Base-by-base conservation (phyloP, 2,797 vertebrate genomes). In the Enteromius fasciolatus region DNA sequence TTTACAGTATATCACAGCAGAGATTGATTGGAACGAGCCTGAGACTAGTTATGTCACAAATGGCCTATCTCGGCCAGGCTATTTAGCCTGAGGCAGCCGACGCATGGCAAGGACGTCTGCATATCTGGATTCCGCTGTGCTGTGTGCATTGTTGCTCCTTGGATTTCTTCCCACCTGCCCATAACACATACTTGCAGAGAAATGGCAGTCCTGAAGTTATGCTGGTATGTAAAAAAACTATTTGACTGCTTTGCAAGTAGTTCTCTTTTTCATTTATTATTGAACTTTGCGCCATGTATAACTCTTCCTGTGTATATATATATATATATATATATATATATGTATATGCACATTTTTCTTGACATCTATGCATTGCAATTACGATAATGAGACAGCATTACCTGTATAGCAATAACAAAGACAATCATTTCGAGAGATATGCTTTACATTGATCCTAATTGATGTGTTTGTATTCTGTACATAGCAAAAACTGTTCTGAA, bases 61-160 rank as follows among this genome's bases (percentile, higher is more conserved):
- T 41, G 17, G 66, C 54, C 57, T 31, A 36, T 61, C 54, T 61
- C 17, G 15, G 66, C n/a, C 57, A 44, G 67, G 57, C 75, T 77
- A 31, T 76, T 67, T 59, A 76, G 73, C 83, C 79, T 48, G 50
- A 46, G 74, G 66, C 36, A 46, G 3, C 33, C 36, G 31, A n/a
- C 2, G 3, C 31, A 17, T 63, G 31, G 11, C 48, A 76, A 52
- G 64, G 70, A 75, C 11, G 23, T 20, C 12, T 79, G 46, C 25
- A 54, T 54, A 44, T 18, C 23, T 39, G 66, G 52, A 59, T 69
- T 59, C 28, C 11, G 20, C 31, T 46, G 20, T 39, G 18, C 39
- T 44, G 15, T 50, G 46, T 50, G 78, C 17, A 84, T 48, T n/a
- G 20, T 14, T 48, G 31, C 54, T 73, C 25, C 31, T 14, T 14